A percentile compares a stretch with the other conserved stretches of the same genome.
Conservation (phyloP, 2,797 vertebrate species). For the Rhinichthys osculus region DNA sequence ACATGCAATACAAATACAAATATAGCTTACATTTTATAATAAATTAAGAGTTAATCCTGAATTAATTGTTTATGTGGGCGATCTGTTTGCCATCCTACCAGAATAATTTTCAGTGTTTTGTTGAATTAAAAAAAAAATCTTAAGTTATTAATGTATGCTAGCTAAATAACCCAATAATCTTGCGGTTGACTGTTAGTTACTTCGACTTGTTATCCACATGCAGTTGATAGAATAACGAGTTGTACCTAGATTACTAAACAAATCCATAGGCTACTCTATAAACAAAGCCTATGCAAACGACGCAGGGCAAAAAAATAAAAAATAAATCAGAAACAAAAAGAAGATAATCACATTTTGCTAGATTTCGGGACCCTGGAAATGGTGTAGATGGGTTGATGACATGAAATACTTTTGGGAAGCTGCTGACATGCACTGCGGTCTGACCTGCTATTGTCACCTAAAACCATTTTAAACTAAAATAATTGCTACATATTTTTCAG, state of each 20-base stretch:
- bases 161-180: background rate
- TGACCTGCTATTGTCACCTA: background rate
- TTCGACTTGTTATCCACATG: background rate
- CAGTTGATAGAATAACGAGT: background rate
- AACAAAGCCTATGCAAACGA: slow-evolving; percentile 34
- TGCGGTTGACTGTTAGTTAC: background rate
- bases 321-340: background rate
- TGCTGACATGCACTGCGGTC: background rate
- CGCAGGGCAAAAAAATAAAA: background rate
- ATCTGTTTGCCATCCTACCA: background rate
- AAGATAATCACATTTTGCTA: background rate
- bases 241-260: background rate
- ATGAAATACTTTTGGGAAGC: background rate
- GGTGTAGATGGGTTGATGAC: background rate
- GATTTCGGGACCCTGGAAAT: slow-evolving; percentile 11
- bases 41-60: background rate
- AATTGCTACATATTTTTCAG: background rate
- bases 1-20: background rate
- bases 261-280: background rate
- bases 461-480: background rate
- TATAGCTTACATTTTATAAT: background rate
- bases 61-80: background rate
- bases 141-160: background rate
- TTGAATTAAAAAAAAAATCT: background rate
- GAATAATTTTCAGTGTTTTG: background rate